Conservation (phyloP, 64 coral and sea anemone genomes). For the Orbicella faveolata region DNA sequence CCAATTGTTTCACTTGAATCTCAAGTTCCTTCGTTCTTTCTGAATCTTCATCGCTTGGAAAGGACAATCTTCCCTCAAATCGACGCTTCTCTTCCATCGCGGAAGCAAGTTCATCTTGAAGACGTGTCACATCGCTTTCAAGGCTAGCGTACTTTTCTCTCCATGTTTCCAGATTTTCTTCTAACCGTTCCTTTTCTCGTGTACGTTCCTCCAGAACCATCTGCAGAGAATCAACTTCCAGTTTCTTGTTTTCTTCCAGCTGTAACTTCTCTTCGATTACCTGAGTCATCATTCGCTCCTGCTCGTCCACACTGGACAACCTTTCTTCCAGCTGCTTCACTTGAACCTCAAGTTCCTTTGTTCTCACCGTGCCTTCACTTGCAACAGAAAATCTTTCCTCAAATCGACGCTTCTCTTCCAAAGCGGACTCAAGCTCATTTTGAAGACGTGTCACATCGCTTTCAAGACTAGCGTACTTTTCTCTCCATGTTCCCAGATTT, state of each 20-base stretch:
- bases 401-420: too few species aligned
- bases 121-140: background rate
- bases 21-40: constrained; percentile 11
- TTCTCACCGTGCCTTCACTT: background rate
- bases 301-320: background rate
- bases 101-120: constrained; percentile 9
- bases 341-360: background rate
- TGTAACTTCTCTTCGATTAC: background rate
- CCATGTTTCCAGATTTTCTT: background rate
- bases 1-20: background rate
- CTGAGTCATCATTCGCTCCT: background rate
- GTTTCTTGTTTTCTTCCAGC: background rate
- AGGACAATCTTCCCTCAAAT: background rate
- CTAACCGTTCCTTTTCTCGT: background rate
- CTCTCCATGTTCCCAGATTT: too few species aligned
- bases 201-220: background rate
- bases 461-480: background rate
- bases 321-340: background rate
- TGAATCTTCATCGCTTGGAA: background rate
- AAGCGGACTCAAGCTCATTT: background rate
- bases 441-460: constrained; percentile 3
- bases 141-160: constrained; percentile 24
- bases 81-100: background rate
- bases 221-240: background rate
- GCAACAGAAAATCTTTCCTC: too few species aligned